Evolutionary conservation across 2,113 vertebrate genomes (phyloP), one percentile per base, ranked within the genome.

Genomic region (Tonatia bakeri): DNA sequence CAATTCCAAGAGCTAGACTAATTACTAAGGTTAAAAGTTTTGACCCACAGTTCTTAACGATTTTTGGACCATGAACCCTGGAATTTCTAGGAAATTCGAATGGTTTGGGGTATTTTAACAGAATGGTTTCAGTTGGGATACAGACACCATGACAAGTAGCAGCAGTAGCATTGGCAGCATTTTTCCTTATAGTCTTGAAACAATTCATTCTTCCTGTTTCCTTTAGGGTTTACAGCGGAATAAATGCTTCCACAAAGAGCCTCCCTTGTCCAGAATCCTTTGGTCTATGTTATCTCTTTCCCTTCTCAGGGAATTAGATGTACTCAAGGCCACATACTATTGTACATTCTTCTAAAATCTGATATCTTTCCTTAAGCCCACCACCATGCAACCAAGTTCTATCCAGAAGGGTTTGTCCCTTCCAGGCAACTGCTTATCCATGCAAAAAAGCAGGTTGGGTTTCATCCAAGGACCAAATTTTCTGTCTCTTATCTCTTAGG

Each of bases 401-500:
- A 73, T 72, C 43, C 82, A 76, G 50, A 90, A 73, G 31, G 2
- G 9, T 65, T 86, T 83, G 33, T 64, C 20, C 28, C 26, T 65
- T 24, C 40, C 15, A 61, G 9, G 15, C 50, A 97, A 87, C 14
- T 67, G 5, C 5, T 85, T 81, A 70, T 56, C 79, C 59, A 38
- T 13, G 50, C 24, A 88, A 43, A 93, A 87, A 94, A 80, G 33
- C 24, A 59, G n/a, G 31, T 15, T 88, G 40, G 14, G 33, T 79
- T 89, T 94, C 87, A 86, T 40, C n/a, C 69, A 73, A 54, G 47
- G 4, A 72, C 36, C 33, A 89, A 45, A 76, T 72, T 87, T 17
- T 47, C 87, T 90, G 75, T n/a, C 89, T 87, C 38, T 81, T 52
- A 87, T 36, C 65, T 86, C 94, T 86, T 88, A 59, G 45, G 33